phyloP scores from a whole-genome alignment of 2,797 vertebrate species.

The Rhinogobio ventralis region DNA sequence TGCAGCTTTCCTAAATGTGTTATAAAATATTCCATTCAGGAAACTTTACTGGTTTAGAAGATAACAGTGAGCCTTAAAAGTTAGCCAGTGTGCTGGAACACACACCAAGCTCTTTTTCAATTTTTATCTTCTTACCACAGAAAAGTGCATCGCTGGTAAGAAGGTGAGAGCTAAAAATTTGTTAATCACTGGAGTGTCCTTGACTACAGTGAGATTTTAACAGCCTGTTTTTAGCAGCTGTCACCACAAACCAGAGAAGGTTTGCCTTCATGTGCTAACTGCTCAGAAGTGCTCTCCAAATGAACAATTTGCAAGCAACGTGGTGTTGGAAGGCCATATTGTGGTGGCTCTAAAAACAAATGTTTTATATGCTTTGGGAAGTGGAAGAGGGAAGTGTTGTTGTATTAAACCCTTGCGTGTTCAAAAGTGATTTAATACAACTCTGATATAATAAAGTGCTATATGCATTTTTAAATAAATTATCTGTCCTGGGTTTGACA shows the following conservation, averaged over 20 bases:
- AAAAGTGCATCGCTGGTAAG: conserved; percentile 17
- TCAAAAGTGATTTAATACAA: neutral
- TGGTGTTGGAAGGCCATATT: conserved; percentile 29
- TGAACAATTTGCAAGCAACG: conserved; percentile 39
- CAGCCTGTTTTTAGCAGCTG: conserved; percentile 51
- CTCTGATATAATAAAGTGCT: conserved; percentile 4
- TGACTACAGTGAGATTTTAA: conserved; percentile 39
- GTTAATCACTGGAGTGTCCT: conserved; percentile 48
- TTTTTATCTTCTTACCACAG: conserved; percentile 17
- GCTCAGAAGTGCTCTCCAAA: conserved; percentile 37
- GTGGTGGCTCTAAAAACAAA: conserved; percentile 23
- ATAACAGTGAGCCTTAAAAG: conserved; percentile 13
- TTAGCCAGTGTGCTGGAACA: neutral
- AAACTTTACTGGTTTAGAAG: conserved; percentile 32
- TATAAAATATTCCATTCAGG: conserved; percentile 38
- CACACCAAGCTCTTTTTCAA: neutral
- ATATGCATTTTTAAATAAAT: conserved; percentile 13
- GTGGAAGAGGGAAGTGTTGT: neutral
- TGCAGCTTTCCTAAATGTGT: conserved; percentile 29
- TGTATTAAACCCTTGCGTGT: conserved; percentile 4
- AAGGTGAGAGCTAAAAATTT: conserved; percentile 22
- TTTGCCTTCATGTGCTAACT: conserved; percentile 23
- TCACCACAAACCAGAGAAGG: conserved; percentile 24
- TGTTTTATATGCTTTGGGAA: neutral
- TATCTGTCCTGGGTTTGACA: conserved; percentile 21